phyloP scores from a whole-genome alignment of 2,113 vertebrate genomes.

The Corvus hawaiiensis region DNA sequence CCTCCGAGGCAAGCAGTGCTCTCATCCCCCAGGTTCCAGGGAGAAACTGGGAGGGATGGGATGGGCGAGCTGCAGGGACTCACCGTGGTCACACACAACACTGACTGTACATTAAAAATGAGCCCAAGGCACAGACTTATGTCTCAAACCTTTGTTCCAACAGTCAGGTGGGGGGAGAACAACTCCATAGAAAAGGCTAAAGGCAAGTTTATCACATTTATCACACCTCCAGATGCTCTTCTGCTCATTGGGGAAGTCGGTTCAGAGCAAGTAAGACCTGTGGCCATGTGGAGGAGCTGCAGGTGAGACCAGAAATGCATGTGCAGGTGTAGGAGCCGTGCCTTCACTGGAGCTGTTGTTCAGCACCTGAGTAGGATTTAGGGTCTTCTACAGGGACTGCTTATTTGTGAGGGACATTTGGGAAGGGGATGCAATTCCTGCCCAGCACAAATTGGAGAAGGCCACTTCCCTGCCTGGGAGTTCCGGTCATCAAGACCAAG shows the following conservation, averaged over 20 bases:
- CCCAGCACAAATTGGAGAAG: not conserved
- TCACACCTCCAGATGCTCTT: accelerated
- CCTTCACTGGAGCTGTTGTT: not conserved
- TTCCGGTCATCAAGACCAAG: not conserved
- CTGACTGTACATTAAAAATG: not conserved
- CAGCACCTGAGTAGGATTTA: not conserved
- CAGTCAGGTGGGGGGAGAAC: not conserved
- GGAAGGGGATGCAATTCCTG: not conserved
- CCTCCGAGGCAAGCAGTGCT: not conserved
- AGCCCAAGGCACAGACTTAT: not conserved
- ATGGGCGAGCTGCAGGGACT: not conserved
- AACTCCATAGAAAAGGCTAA: not conserved
- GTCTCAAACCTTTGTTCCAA: not conserved
- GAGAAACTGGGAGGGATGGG: not conserved
- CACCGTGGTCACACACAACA: accelerated
- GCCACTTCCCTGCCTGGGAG: not conserved
- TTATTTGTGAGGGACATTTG: not conserved
- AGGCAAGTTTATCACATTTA: not conserved
- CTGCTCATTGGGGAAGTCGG: not conserved
- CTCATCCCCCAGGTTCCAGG: not conserved
- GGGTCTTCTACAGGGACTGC: not conserved
- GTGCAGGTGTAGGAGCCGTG: not conserved
- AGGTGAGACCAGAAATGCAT: not conserved
- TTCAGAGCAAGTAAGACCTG: not conserved
- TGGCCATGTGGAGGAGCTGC: not conserved